These are phyloP conservation scores for Pharmacophagus antenor DNA, from an alignment of 2,888 invertebrate species.

Conservation along the genomic window DNA sequence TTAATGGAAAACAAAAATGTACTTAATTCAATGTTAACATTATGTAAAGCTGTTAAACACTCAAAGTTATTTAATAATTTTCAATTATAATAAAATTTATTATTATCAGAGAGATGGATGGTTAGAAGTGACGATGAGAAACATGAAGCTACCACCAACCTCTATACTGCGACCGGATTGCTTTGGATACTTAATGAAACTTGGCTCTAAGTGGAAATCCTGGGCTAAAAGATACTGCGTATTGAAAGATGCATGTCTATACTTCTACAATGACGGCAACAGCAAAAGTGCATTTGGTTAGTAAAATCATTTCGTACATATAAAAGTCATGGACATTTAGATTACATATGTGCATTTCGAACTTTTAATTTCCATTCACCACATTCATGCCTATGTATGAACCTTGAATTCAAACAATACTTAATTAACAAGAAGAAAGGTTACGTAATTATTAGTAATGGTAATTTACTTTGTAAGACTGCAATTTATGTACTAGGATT, in stretches of 20 bases:
- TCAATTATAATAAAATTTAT: background rate
- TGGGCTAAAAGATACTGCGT: constrained; percentile 97
- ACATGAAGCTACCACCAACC: constrained; percentile 89
- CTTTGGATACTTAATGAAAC: constrained; percentile 94
- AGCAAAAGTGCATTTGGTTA: constrained; percentile 94
- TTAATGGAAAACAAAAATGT: background rate
- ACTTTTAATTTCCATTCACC: background rate
- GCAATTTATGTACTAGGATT: too few relatives aligned
- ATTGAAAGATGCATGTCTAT: constrained; percentile 95
- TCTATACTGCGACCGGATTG: constrained; percentile 93
- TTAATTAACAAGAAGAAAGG: background rate
- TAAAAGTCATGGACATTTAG: background rate
- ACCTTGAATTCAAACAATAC: background rate
- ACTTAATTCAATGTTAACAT: background rate
- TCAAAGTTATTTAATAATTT: background rate
- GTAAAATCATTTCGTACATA: constrained; percentile 31
- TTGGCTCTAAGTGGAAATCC: constrained; percentile 91
- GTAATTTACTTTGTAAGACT: too few relatives aligned
- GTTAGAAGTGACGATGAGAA: constrained; percentile 85
- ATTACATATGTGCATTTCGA: background rate
- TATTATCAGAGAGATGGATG: constrained; percentile 67
- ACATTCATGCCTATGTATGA: background rate
- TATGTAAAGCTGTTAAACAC: background rate
- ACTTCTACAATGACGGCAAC: constrained; percentile 94
- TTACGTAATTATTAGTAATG: background rate